A percentile compares a stretch with the other conserved stretches of the same genome.
Conservation (phyloP, 2,888 invertebrate species). For the Drosophila robusta region DNA sequence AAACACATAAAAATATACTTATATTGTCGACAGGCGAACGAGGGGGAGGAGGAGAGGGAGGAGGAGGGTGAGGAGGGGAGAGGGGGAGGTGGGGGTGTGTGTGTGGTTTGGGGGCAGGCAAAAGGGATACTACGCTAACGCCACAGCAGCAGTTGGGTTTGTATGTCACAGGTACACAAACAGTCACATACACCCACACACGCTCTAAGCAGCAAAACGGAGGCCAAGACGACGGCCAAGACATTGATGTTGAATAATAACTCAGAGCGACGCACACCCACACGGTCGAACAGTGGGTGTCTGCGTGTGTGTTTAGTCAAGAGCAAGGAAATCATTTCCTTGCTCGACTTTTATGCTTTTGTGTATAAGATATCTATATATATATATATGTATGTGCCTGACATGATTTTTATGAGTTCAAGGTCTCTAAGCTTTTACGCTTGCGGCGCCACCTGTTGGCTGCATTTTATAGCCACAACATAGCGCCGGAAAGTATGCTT, state of each 20-base stretch:
- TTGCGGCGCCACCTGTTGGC: slow-evolving; percentile 72
- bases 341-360: slow-evolving; percentile 61
- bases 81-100: background rate
- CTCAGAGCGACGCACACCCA: slow-evolving; percentile 44
- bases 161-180: slow-evolving; percentile 60
- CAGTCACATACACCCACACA: slow-evolving; percentile 16
- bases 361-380: slow-evolving; percentile 24
- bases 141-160: slow-evolving; percentile 44
- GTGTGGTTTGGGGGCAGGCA: background rate
- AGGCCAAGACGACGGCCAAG: slow-evolving; percentile 54
- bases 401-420: slow-evolving; percentile 83
- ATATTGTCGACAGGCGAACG: slow-evolving; percentile 23
- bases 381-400: slow-evolving; percentile 51
- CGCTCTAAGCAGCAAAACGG: slow-evolving; percentile 3
- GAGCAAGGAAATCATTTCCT: slow-evolving; percentile 78
- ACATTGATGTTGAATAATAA: slow-evolving; percentile 69
- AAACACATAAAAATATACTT: slow-evolving; percentile 69
- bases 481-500: slow-evolving; percentile 49
- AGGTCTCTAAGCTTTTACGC: slow-evolving; percentile 77
- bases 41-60: background rate
- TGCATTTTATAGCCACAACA: slow-evolving; percentile 22
- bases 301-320: slow-evolving; percentile 54
- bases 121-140: slow-evolving; percentile 71
- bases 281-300: slow-evolving; percentile 24
- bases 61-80: background rate